Percentiles rank a stretch among this genome's conserved stretches.
Conservation (phyloP, 1,140 invertebrate species). For the Scaptomyza hsui region DNA sequence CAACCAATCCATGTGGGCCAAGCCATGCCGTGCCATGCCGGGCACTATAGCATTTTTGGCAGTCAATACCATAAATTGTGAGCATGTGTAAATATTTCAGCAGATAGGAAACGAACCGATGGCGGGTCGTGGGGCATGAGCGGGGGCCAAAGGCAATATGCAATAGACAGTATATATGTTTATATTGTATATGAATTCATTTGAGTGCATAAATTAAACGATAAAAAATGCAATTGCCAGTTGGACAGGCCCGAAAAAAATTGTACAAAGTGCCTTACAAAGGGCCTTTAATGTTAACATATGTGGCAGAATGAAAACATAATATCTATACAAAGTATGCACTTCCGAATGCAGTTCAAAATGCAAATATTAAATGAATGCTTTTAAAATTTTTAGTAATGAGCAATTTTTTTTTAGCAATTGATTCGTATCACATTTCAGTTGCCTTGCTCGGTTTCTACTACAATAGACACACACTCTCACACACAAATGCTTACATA, state of each 20-base stretch:
- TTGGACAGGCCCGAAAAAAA: conserved; percentile 2
- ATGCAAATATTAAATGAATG: neutral
- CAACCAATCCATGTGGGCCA: conserved; percentile 15
- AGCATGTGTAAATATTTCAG: conserved; percentile 42
- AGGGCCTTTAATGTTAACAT: too few relatives aligned
- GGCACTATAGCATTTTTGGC: conserved; percentile 18
- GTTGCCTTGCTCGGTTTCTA: neutral
- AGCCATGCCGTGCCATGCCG: neutral
- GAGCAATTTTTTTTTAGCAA: neutral
- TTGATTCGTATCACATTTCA: neutral
- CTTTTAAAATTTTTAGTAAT: neutral
- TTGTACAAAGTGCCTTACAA: too few relatives aligned
- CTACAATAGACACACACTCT: neutral
- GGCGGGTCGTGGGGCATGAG: neutral
- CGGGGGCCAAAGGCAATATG: conserved; percentile 19
- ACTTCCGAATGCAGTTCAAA: neutral
- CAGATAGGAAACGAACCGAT: neutral
- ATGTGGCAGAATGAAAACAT: too few relatives aligned
- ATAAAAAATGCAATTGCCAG: conserved; percentile 23
- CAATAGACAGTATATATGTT: too few relatives aligned
- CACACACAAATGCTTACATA: too few relatives aligned
- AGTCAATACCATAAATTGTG: conserved; percentile 41
- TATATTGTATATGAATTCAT: conserved; percentile 42
- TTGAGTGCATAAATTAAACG: conserved; percentile 39
- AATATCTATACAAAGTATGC: neutral